Evolutionary conservation across 1,140 invertebrate genomes (phyloP), one percentile per base, ranked within the genome.

Genomic region (Drosophila jambulina): DNA sequence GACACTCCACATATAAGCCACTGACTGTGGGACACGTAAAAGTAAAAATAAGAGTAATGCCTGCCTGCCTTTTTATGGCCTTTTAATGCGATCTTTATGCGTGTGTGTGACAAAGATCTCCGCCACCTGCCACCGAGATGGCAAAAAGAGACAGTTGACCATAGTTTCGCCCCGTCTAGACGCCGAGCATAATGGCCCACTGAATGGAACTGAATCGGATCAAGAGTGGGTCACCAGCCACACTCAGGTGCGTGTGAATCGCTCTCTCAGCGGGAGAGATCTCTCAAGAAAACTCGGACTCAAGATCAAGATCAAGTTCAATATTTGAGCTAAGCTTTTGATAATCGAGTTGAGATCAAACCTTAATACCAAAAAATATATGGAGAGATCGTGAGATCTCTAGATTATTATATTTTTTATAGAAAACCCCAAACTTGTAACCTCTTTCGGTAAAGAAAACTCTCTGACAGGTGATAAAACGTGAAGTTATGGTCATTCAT

Each of bases 21-120:
- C 13, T 17, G 43, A 13, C 59, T 60, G 29, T 48, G 43, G 43
- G 27, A 27, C 59, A 34, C 60, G 63, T 53, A 69, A 74, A 82
- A 86, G 53, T 56, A 79, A 82, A 82, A 86, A 64, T 68, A 82
- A 87, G 74, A 88, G 80, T 85, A 71, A 80, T 78, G 67, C 65
- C 57, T 36, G 34, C 12, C 59, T 70, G 60, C 46, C 43, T 71
- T 77, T 88, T 83, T 71, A 87, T 81, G 70, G 68, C 62, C 51
- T 84, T 88, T 82, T 90, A 85, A 90, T 90, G 85, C 68, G 67
- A 84, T 79, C 85, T 84, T 82, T 76, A 90, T 48, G 65, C 80
- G 75, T 56, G 57, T 69, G 72, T 77, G 78, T 70, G 85, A 90
- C 85, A 79, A 90, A 83, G 72, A 86, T 86, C 74, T 80, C n/a